Conservation (phyloP, 2,888 invertebrate species). For the Toxonevra muliebris region DNA sequence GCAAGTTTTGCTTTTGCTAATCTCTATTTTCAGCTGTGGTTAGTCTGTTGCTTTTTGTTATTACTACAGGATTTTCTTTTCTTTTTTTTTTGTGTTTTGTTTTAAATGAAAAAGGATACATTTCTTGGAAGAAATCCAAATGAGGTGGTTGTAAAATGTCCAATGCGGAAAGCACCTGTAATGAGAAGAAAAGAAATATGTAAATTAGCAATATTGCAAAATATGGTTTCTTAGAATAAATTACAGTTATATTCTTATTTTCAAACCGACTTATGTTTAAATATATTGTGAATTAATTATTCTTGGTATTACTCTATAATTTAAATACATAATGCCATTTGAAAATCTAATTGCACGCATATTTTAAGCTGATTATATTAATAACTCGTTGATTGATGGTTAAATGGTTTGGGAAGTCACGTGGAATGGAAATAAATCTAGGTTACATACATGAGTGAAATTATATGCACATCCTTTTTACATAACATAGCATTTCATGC, state of each 20-base stretch:
- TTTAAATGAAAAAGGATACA: slow-evolving; percentile 84
- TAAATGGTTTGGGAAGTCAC: no score
- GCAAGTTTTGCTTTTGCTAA: background rate
- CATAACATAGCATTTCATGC: no score
- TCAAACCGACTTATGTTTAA: no score
- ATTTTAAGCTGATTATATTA: no score
- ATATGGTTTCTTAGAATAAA: no score
- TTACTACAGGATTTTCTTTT: slow-evolving; percentile 2
- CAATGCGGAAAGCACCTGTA: slow-evolving; percentile 94
- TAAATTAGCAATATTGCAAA: background rate
- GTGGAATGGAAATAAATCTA: no score
- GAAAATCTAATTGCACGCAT: no score
- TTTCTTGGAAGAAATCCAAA: slow-evolving; percentile 99
- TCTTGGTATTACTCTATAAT: background rate
- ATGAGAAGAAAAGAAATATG: slow-evolving; percentile 42
- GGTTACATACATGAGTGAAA: no score
- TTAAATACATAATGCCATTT: background rate
- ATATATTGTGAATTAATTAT: no score
- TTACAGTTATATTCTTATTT: no score
- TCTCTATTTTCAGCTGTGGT: background rate
- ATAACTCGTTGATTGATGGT: no score
- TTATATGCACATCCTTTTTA: no score
- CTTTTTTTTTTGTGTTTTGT: slow-evolving; percentile 27
- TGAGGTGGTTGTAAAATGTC: slow-evolving; percentile 99
- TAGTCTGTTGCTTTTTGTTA: slow-evolving; percentile 4